A percentile compares a stretch with the other conserved stretches of the same genome.
Conservation (phyloP, 2,888 invertebrate species). For the Palloptera scutellata region DNA sequence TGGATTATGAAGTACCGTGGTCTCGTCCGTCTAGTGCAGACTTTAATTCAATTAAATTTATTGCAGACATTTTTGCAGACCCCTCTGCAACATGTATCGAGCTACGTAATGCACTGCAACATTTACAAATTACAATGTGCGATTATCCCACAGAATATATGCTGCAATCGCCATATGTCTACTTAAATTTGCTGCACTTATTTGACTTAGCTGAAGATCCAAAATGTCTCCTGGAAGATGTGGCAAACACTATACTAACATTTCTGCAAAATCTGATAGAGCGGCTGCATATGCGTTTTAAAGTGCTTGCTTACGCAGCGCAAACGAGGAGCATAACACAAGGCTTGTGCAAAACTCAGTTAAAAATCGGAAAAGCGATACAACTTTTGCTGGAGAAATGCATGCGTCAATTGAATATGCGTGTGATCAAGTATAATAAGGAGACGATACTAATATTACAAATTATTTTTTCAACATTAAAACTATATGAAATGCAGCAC, state of each 20-base stretch:
- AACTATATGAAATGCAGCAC: constrained; percentile 30
- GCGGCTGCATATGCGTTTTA: constrained; percentile 43
- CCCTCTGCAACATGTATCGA: constrained; percentile 37
- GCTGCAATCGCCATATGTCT: constrained; percentile 59
- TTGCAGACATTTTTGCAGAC: constrained; percentile 47
- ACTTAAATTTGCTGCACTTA: constrained; percentile 48
- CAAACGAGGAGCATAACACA: constrained; percentile 12
- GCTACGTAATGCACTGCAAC: constrained; percentile 48
- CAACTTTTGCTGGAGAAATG: constrained; percentile 43
- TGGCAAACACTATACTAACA: constrained; percentile 44
- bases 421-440: constrained; percentile 23
- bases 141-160: constrained; percentile 63
- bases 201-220: constrained; percentile 39
- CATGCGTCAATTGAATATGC: constrained; percentile 38
- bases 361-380: constrained; percentile 48
- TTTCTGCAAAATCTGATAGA: constrained; percentile 46
- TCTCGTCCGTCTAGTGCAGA: constrained; percentile 50
- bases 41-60: constrained; percentile 49
- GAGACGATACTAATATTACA: constrained; percentile 42
- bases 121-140: constrained; percentile 51
- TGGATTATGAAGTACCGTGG: constrained; percentile 57
- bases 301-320: constrained; percentile 37
- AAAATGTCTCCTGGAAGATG: constrained; percentile 36
- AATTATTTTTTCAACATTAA: constrained; percentile 34
- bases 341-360: constrained; percentile 37